Percentiles rank a stretch among this genome's conserved stretches.
phyloP scores from a whole-genome alignment of 2,113 vertebrate genomes.

The Podarcis cretensis region DNA sequence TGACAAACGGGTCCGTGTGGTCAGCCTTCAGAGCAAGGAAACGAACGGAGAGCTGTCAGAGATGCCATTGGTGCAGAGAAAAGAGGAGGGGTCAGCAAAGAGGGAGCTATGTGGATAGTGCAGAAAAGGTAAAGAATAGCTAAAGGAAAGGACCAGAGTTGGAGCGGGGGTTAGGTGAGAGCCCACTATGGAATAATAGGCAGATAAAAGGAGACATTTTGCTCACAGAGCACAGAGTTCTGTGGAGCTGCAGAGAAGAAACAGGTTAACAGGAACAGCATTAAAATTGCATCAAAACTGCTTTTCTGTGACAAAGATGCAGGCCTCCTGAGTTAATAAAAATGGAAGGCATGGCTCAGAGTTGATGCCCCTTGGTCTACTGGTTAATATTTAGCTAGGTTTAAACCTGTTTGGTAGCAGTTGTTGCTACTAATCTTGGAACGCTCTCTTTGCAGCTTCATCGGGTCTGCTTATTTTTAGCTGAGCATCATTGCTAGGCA shows the following conservation, averaged over 20 bases:
- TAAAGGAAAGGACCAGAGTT: not conserved
- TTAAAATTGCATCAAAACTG: not conserved
- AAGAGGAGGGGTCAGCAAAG: not conserved
- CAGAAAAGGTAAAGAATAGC: not conserved
- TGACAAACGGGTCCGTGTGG: not conserved
- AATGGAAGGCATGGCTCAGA: not conserved
- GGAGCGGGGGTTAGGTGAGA: not conserved
- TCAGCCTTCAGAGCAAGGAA: not conserved
- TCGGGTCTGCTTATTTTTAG: conserved; percentile 4
- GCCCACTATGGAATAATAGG: not conserved
- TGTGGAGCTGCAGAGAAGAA: not conserved
- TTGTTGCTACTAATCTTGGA: not conserved
- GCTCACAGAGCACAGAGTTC: not conserved
- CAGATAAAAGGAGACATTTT: not conserved
- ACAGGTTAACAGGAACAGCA: not conserved
- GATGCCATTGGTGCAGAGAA: not conserved
- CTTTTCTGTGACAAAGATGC: not conserved
- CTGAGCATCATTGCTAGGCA: not conserved
- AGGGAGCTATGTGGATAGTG: not conserved
- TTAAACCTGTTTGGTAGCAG: not conserved
- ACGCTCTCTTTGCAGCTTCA: not conserved
- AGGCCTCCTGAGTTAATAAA: not conserved
- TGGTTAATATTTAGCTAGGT: not conserved
- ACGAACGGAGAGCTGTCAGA: not conserved
- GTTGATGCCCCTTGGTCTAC: not conserved